Conservation (phyloP, 2,888 invertebrate species). For the Cryptus armator region DNA sequence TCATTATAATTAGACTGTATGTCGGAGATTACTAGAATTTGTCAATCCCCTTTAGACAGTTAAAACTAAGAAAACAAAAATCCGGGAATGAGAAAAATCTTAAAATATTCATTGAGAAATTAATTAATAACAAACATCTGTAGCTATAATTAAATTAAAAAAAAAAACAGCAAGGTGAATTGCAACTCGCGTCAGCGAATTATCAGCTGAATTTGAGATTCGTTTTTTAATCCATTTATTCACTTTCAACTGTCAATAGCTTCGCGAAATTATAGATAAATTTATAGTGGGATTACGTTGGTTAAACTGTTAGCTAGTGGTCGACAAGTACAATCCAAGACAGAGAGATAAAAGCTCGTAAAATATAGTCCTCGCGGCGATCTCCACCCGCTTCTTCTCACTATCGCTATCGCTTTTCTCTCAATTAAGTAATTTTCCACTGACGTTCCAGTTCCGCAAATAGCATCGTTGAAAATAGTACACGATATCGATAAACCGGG, state of each 20-base stretch:
- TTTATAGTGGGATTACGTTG: slow-evolving; percentile 34
- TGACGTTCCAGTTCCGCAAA: not conserved
- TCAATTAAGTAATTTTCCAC: slow-evolving; percentile 12
- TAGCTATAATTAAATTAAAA: too few species aligned
- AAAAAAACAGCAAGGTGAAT: not conserved
- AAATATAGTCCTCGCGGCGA: slow-evolving; percentile 34
- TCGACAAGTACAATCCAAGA: not conserved
- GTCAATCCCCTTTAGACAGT: too few species aligned
- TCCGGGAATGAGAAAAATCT: too few species aligned
- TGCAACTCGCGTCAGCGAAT: slow-evolving; percentile 24
- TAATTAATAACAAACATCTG: too few species aligned
- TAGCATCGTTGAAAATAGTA: slow-evolving; percentile 5
- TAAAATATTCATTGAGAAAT: too few species aligned
- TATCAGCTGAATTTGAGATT: not conserved
- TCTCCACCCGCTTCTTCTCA: not conserved
- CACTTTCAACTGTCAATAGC: not conserved
- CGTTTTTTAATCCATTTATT: not conserved
- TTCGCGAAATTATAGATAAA: slow-evolving; percentile 18
- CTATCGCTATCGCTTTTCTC: not conserved
- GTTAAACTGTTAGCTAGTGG: not conserved
- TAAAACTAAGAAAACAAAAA: too few species aligned
- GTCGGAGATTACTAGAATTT: not conserved
- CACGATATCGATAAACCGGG: slow-evolving; percentile 29
- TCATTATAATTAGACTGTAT: not conserved
- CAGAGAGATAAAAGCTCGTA: slow-evolving; percentile 38